These are phyloP conservation scores for Acropora yongei DNA, from an alignment of 64 coral and sea anemone genomes.

Conservation along the genomic window DNA sequence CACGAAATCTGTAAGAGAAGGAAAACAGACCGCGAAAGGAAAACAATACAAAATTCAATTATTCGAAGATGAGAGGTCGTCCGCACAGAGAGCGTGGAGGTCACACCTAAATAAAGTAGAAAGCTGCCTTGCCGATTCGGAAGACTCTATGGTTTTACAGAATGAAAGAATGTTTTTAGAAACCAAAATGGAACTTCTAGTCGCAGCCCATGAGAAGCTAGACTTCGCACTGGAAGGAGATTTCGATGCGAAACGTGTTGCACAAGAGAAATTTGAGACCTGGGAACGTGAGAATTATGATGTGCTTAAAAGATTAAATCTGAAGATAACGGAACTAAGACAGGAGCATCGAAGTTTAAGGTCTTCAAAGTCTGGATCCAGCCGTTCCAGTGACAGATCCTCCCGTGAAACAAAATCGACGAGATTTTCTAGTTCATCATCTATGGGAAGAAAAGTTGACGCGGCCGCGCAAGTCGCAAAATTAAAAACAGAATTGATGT, in stretches of 20 bases:
- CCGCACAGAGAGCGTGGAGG: not conserved
- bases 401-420: constrained; percentile 17
- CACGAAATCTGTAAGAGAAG: constrained; percentile 1
- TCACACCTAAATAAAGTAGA: not conserved
- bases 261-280: not conserved
- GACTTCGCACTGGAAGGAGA: not conserved
- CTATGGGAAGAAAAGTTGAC: not conserved
- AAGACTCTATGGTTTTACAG: not conserved
- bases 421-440: not conserved
- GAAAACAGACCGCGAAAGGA: constrained; percentile 6
- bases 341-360: not conserved
- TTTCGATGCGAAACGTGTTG: not conserved
- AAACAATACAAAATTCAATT: not conserved
- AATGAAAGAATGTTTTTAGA: constrained; percentile 6
- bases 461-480: not conserved
- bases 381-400: not conserved
- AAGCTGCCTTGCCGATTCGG: not conserved
- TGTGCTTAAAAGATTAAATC: constrained; percentile 1
- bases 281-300: constrained; percentile 14
- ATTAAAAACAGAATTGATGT: constrained; percentile 19
- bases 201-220: not conserved
- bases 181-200: constrained; percentile 7
- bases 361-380: not conserved
- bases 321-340: not conserved
- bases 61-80: not conserved